Evolutionary conservation across 2,797 vertebrate genomes (phyloP), one percentile per base, ranked within the genome.

Genomic region (Anolis apletophallus): DNA sequence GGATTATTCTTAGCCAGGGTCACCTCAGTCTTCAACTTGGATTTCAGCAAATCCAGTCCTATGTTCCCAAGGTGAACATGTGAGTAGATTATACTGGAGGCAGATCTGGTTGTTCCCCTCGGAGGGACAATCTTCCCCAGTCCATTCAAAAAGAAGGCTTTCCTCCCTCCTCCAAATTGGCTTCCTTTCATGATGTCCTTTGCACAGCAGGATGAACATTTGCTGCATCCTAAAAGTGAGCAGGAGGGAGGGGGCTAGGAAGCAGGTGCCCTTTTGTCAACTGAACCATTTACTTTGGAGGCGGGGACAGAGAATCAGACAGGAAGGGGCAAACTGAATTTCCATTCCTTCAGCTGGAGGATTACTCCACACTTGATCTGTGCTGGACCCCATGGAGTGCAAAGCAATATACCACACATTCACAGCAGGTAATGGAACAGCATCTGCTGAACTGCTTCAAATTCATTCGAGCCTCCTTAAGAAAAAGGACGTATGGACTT

Each of bases 401-500:
- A 83, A 64, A 61, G 86, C 74, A 72, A 72, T 52, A 87, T 61
- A 78, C 64, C 36, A 52, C 50, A 78, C 71, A 71, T 87, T 83
- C 74, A 83, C 74, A 59, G 52, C 61, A 83, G 80, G 74, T 50
- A 21, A 76, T 87, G 29, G 19, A 72, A 40, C 5, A 72, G 40
- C 74, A 83, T 78, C 69, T 78, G 64, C 67, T 78, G 32, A 61
- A 59, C 40, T 71, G 67, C 54, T n/a, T 83, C 52, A 32, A 19
- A 87, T 55, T 76, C 85, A 81, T 36, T 82, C 29, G 40, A n/a
- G 16, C 3, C 36, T 64, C 34, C 64, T 50, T 68, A 82, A 77
- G 52, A 76, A 59, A 69, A 59, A 82, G n/a, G 57, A 34, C 72
- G 68, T 67, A 67, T 68, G 59, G 50, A 19, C 17, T 75, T 34